Percentiles rank a stretch among this genome's conserved stretches.
Evolutionary conservation across 2,888 invertebrate species (phyloP).

Genomic region (Selenia dentaria): DNA sequence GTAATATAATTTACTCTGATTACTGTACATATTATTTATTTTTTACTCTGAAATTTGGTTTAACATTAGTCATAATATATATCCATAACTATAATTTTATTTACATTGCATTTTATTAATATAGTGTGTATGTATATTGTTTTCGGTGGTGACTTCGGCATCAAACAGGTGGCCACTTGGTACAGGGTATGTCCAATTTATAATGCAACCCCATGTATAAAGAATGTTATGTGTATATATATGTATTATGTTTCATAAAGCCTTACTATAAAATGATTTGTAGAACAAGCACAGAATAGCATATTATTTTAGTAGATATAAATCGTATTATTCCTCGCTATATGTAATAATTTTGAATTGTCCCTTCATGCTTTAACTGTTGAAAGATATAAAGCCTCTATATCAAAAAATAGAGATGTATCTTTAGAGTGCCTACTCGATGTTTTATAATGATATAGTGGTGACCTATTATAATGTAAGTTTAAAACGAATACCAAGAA

Average conservation of each 20-base stretch:
- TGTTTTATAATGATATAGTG: not conserved
- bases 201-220: slow-evolving; percentile 41
- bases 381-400: slow-evolving; percentile 4
- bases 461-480: too few species aligned
- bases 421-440: not conserved
- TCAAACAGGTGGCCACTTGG: slow-evolving; percentile 94
- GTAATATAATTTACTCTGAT: too few species aligned
- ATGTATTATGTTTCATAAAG: slow-evolving; percentile 1
- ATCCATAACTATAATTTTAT: slow-evolving; percentile 6
- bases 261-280: slow-evolving; percentile 14
- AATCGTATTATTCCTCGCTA: not conserved
- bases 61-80: too few species aligned
- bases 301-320: not conserved
- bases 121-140: slow-evolving; percentile 73
- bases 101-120: slow-evolving; percentile 54
- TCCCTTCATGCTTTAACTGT: slow-evolving; percentile 17
- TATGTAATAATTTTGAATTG: not conserved
- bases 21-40: too few species aligned
- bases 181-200: slow-evolving; percentile 90
- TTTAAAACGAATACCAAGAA: too few species aligned
- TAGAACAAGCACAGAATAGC: slow-evolving; percentile 15
- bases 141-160: slow-evolving; percentile 78
- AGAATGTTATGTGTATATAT: not conserved
- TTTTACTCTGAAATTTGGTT: too few species aligned
- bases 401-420: slow-evolving; percentile 3